Conservation (phyloP, 1,140 invertebrate genomes). For the Gerris buenoi region DNA sequence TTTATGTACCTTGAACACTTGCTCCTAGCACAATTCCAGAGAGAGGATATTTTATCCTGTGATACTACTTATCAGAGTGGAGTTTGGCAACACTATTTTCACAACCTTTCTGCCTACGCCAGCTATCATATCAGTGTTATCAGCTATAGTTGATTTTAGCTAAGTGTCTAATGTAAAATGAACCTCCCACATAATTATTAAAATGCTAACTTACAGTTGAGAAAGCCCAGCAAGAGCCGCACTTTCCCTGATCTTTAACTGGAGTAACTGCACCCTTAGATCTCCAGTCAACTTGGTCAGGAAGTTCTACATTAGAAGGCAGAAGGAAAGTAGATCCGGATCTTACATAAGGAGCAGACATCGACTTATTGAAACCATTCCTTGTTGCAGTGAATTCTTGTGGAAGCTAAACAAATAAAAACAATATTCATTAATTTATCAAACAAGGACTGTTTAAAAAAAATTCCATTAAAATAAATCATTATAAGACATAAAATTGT, state of each 20-base stretch:
- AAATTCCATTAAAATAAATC: not conserved
- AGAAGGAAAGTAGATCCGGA: slow-evolving; percentile 43
- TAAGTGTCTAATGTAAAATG: too few species aligned
- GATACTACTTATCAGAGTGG: too few species aligned
- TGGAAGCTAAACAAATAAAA: slow-evolving; percentile 2
- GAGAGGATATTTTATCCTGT: too few species aligned
- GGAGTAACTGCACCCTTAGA: slow-evolving; percentile 70
- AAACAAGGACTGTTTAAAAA: not conserved
- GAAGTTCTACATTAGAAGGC: slow-evolving; percentile 54
- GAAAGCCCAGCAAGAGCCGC: slow-evolving; percentile 55
- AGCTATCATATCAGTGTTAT: too few species aligned
- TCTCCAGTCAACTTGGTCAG: slow-evolving; percentile 68
- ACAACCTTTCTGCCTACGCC: too few species aligned
- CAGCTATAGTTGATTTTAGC: too few species aligned
- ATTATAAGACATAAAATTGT: not conserved
- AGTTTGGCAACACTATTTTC: too few species aligned
- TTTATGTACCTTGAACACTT: too few species aligned
- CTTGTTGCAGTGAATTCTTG: slow-evolving; percentile 6
- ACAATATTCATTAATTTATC: not conserved
- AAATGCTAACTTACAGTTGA: slow-evolving; percentile 31
- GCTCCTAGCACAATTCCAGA: too few species aligned
- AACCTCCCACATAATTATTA: too few species aligned
- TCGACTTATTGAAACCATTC: slow-evolving; percentile 12
- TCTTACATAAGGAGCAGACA: slow-evolving; percentile 4
- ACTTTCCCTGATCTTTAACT: slow-evolving; percentile 82